Base-by-base conservation (phyloP, 2,888 invertebrate species). In the Drosophila formosana region DNA sequence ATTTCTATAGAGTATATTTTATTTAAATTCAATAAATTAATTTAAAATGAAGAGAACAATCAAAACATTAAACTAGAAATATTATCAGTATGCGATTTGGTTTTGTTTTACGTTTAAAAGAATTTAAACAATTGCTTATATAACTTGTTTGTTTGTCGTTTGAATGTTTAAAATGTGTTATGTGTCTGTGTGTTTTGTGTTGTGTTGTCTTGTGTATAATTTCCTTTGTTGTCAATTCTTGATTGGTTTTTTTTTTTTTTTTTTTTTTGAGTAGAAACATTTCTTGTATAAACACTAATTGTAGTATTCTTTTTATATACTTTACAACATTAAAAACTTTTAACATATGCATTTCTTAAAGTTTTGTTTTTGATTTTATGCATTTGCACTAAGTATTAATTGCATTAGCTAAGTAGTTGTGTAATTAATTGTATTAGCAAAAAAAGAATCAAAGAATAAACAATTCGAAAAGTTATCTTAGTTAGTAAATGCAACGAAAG, bases 11-110 rank as follows among this genome's bases (percentile, higher is more conserved):
- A 43, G 41, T 75, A 72, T 71, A 77, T 75, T 75, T 71, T 58
- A 73, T 83, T 83, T 66, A 78, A 82, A 73, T 72, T 88, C 82
- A 83, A 83, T 88, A 83, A 83, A 86, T 88, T 83, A 83, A 82
- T 83, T 88, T 66, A 65, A 83, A 83, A 88, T 69, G 46, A 82
- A 85, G 71, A 85, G 86, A 83, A 83, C 83, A 83, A 86, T 84
- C 52, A 78, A 84, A 88, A 88, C 80, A 83, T 84, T 84, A 84
- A 88, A 83, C 89, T 84, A 88, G 80, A 80, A 75, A 74, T 84
- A 78, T 85, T 74, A 67, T 72, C 64, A 65, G 61, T 80, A 88
- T 69, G 73, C 67, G 41, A 23, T 71, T 75, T 66, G 53, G 18
- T 65, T 66, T 43, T 66, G 45, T 78, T 71, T 78, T 65, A 11